Percentiles rank a stretch among this genome's conserved stretches.
phyloP scores from a whole-genome alignment of 2,113 vertebrate genomes.

The Misgurnus mizolepis region DNA sequence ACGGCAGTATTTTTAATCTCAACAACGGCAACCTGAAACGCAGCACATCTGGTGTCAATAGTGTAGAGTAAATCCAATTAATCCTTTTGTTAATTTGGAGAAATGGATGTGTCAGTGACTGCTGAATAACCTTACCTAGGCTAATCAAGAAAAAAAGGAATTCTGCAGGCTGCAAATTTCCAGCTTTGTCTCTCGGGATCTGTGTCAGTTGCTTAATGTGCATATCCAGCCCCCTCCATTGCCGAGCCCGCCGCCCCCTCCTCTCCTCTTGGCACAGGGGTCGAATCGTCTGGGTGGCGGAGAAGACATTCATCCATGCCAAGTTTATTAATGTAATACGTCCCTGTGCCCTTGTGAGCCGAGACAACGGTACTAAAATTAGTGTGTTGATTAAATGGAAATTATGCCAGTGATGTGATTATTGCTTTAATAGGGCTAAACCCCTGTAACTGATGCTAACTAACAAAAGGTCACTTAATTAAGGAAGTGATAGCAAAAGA shows the following conservation, averaged over 20 bases:
- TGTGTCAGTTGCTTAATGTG: slow-evolving; percentile 64
- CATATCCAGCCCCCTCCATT: slow-evolving; percentile 50
- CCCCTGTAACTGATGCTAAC: slow-evolving; percentile 50
- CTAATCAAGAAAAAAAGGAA: slow-evolving; percentile 56
- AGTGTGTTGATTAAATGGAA: slow-evolving; percentile 57
- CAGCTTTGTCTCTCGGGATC: slow-evolving; percentile 59
- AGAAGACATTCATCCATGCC: slow-evolving; percentile 41
- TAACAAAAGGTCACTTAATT: slow-evolving; percentile 62
- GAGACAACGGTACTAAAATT: slow-evolving; percentile 51
- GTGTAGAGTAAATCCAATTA: slow-evolving; percentile 33
- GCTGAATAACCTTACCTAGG: slow-evolving; percentile 44
- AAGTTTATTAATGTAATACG: slow-evolving; percentile 50
- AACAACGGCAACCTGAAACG: background rate
- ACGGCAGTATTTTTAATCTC: slow-evolving; percentile 3
- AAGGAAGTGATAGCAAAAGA: slow-evolving; percentile 56
- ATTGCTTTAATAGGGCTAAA: slow-evolving; percentile 56
- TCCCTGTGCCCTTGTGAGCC: slow-evolving; percentile 33
- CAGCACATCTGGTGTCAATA: slow-evolving; percentile 29
- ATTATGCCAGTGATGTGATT: slow-evolving; percentile 54
- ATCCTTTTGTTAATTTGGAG: slow-evolving; percentile 44
- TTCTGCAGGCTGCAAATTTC: slow-evolving; percentile 54
- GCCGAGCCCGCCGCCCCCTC: slow-evolving; percentile 31
- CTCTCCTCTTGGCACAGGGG: slow-evolving; percentile 44
- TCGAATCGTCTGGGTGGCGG: slow-evolving; percentile 41
- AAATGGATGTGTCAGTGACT: slow-evolving; percentile 42